These are phyloP conservation scores for Trochalopteron elliotii DNA, from an alignment of 2,113 vertebrate genomes.

Conservation along the genomic window DNA sequence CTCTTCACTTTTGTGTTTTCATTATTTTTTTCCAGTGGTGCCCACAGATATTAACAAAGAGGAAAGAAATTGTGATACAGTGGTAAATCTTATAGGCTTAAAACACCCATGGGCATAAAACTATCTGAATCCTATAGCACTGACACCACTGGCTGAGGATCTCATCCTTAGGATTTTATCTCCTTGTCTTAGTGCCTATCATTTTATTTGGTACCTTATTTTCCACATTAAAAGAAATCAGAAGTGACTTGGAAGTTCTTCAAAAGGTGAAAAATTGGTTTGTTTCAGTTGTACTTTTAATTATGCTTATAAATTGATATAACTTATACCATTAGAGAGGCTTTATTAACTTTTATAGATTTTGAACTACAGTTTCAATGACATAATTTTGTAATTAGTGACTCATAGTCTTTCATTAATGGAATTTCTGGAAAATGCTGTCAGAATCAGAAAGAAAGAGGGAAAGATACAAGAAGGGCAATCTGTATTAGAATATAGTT, in stretches of 20 bases:
- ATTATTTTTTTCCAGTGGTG: background rate
- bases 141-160: background rate
- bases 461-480: background rate
- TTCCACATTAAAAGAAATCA: background rate
- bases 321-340: background rate
- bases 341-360: slow-evolving; percentile 28
- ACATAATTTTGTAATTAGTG: slow-evolving; percentile 17
- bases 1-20: background rate
- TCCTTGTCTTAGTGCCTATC: background rate
- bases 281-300: slow-evolving; percentile 24
- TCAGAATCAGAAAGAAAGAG: background rate
- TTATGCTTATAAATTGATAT: slow-evolving; percentile 14
- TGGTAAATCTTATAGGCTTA: background rate
- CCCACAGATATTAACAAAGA: background rate
- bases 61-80: background rate
- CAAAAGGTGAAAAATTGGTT: slow-evolving; percentile 26
- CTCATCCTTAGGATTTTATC: background rate
- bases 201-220: slow-evolving; percentile 2
- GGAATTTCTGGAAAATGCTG: background rate
- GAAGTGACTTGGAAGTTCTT: background rate
- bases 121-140: background rate
- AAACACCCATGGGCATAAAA: background rate
- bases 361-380: slow-evolving; percentile 13
- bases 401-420: background rate
- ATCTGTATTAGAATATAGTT: background rate